Evolutionary conservation across 2,113 vertebrate species (phyloP).

Genomic region (Cephalopterus ornatus): DNA sequence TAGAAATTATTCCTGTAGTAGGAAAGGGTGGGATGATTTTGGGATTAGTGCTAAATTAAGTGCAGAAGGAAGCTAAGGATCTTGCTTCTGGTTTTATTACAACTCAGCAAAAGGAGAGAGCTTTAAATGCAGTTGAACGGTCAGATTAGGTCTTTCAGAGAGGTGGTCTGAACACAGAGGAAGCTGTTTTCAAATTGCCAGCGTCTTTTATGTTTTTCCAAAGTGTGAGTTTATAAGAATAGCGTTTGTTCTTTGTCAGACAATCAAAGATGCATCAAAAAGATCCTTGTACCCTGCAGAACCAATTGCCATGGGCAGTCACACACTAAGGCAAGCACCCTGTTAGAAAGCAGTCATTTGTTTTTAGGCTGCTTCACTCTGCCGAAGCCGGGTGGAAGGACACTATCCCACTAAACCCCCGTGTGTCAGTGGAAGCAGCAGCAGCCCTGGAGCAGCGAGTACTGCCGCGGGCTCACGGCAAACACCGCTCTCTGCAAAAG

Average conservation of each 20-base stretch:
- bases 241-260: not conserved
- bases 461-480: not conserved
- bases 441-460: not conserved
- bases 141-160: not conserved
- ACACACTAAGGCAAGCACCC: not conserved
- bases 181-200: not conserved
- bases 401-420: accelerated
- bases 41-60: not conserved
- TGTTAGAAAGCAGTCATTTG: not conserved
- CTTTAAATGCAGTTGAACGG: not conserved
- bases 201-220: not conserved
- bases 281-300: not conserved
- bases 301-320: not conserved
- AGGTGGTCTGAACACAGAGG: not conserved
- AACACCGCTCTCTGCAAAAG: not conserved
- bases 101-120: not conserved
- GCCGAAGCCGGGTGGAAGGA: not conserved
- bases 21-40: not conserved
- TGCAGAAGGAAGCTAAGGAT: not conserved
- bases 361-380: not conserved
- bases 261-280: not conserved
- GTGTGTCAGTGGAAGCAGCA: not conserved
- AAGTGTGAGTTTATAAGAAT: not conserved
- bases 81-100: not conserved
- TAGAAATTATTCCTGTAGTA: not conserved